These are phyloP conservation scores for Caretta caretta DNA, from an alignment of 2,113 vertebrate genomes.

Conservation along the genomic window DNA sequence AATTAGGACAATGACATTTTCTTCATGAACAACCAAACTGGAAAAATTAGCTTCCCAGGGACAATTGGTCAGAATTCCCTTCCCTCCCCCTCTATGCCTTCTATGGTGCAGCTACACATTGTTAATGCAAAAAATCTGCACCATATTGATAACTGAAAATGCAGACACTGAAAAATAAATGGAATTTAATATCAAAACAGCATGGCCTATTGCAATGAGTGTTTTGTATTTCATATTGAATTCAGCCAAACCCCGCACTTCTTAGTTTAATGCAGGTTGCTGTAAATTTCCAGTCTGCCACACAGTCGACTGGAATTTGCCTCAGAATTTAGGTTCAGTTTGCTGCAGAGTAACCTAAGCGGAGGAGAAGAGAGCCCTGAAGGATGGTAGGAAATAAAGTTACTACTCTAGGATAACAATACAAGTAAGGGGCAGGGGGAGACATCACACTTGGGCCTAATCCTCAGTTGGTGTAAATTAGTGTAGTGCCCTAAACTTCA, in stretches of 20 bases:
- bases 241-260: constrained; percentile 4
- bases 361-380: background rate
- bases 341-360: background rate
- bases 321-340: background rate
- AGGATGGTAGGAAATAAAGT: background rate
- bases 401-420: background rate
- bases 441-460: fast-evolving
- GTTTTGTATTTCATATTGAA: constrained; percentile 13
- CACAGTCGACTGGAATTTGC: background rate
- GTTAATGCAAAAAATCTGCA: constrained; percentile 17
- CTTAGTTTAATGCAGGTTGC: background rate
- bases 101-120: background rate
- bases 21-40: background rate
- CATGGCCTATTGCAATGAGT: background rate
- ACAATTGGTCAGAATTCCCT: background rate
- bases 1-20: constrained; percentile 11
- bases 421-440: background rate
- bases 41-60: background rate
- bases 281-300: background rate
- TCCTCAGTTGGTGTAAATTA: background rate
- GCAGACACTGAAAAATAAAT: background rate
- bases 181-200: background rate
- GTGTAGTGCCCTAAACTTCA: too few relatives aligned
- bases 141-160: background rate
- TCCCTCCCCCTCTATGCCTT: background rate